Evolutionary conservation across 2,888 invertebrate genomes (phyloP).

Genomic region (Limnephilus auricula): DNA sequence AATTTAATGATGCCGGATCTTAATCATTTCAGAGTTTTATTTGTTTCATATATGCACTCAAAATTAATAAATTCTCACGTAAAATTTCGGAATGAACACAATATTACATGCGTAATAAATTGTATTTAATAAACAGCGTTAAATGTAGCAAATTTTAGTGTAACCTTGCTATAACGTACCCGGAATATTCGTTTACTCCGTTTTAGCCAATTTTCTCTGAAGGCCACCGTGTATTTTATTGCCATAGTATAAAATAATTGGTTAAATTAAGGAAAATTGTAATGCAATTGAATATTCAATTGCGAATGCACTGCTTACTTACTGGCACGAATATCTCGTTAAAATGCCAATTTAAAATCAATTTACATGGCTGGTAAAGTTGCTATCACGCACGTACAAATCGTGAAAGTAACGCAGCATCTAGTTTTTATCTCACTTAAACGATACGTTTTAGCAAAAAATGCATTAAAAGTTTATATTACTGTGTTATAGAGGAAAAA

Average conservation of each 20-base stretch:
- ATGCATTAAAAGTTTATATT: background rate
- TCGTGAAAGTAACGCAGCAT: background rate
- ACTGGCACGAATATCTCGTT: background rate
- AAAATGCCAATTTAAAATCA: background rate
- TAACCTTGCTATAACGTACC: background rate
- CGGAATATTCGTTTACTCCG: background rate
- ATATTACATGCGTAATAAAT: background rate
- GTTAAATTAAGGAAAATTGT: background rate
- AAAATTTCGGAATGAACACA: background rate
- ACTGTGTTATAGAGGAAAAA: background rate
- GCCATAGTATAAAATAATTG: background rate
- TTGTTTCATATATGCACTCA: no score
- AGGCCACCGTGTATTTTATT: background rate
- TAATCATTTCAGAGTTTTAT: no score
- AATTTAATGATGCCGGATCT: background rate
- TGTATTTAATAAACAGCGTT: background rate
- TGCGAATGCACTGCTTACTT: background rate
- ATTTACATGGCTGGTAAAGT: background rate
- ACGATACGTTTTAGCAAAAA: background rate
- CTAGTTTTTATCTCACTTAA: background rate
- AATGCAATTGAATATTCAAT: background rate
- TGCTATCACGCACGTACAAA: background rate
- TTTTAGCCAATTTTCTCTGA: background rate
- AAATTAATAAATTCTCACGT: background rate
- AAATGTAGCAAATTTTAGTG: background rate